These are phyloP conservation scores for Bryconaethiops microstoma DNA, from an alignment of 2,797 vertebrate genomes.

Conservation along the genomic window DNA sequence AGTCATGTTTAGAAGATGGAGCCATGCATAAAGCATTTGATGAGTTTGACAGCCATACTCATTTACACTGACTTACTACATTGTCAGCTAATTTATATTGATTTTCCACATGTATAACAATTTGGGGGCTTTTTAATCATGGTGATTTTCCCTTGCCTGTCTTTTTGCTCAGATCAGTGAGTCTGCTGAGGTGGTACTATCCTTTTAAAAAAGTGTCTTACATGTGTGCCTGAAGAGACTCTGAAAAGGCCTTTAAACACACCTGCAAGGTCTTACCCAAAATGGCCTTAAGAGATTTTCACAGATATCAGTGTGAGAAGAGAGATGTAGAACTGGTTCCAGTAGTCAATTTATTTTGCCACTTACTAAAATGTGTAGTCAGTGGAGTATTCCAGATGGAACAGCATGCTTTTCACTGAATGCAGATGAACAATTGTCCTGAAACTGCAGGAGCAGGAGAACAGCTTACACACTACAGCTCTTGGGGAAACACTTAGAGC, in stretches of 20 bases:
- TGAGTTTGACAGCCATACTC: no score
- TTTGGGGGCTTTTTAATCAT: neutral
- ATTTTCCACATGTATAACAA: neutral
- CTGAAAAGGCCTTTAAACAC: neutral
- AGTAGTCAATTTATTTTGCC: slow-evolving; percentile 56
- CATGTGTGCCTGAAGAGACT: neutral
- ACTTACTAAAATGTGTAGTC: slow-evolving; percentile 74
- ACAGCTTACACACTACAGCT: slow-evolving; percentile 67
- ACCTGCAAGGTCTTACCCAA: neutral
- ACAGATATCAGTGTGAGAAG: slow-evolving; percentile 10
- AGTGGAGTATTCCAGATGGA: slow-evolving; percentile 66
- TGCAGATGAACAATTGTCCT: slow-evolving; percentile 73
- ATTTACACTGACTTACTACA: no score
- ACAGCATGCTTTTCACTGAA: slow-evolving; percentile 68
- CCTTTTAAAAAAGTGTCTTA: neutral
- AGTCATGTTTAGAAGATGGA: no score
- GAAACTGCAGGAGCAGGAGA: slow-evolving; percentile 66
- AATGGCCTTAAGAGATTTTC: slow-evolving; percentile 11
- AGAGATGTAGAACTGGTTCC: neutral
- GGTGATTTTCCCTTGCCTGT: slow-evolving; percentile 25
- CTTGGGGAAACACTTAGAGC: slow-evolving; percentile 64
- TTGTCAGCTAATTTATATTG: neutral
- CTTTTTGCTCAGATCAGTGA: neutral
- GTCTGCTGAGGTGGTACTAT: neutral
- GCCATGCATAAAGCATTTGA: no score